These are phyloP conservation scores for Notospermus geniculatus DNA, from an alignment of 1,140 invertebrate species.

Conservation along the genomic window DNA sequence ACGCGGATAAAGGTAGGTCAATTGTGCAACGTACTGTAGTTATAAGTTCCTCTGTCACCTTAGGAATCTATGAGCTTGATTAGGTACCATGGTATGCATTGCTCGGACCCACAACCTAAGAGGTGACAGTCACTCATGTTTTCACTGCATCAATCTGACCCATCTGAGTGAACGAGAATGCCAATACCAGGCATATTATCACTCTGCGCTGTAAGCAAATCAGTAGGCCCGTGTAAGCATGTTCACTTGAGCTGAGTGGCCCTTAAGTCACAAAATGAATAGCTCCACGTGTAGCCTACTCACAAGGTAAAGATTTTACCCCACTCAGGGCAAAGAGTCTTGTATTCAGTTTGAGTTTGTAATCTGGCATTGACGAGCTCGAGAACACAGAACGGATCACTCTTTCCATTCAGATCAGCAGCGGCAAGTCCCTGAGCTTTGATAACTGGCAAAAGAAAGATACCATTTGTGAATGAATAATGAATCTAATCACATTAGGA, in stretches of 20 bases:
- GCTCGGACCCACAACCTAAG: too few species aligned
- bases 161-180: not conserved
- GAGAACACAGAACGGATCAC: slow-evolving; percentile 95
- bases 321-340: slow-evolving; percentile 94
- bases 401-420: slow-evolving; percentile 58
- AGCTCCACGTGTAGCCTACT: slow-evolving; percentile 60
- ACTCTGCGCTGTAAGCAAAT: not conserved
- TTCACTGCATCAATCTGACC: too few species aligned
- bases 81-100: too few species aligned
- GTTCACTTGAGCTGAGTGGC: not conserved
- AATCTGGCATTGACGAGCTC: slow-evolving; percentile 91
- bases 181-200: not conserved
- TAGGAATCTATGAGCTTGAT: too few species aligned
- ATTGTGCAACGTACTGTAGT: too few species aligned
- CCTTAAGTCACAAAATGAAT: not conserved
- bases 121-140: too few species aligned
- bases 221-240: not conserved
- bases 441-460: slow-evolving; percentile 41
- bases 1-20: too few species aligned
- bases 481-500: not conserved
- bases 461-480: slow-evolving; percentile 11
- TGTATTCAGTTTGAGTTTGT: slow-evolving; percentile 98
- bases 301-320: slow-evolving; percentile 98
- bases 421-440: slow-evolving; percentile 45
- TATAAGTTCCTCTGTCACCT: too few species aligned